Evolutionary conservation across 2,888 invertebrate species (phyloP), one percentile per base, ranked within the genome.

Genomic region (Chrysotoxum bicinctum): DNA sequence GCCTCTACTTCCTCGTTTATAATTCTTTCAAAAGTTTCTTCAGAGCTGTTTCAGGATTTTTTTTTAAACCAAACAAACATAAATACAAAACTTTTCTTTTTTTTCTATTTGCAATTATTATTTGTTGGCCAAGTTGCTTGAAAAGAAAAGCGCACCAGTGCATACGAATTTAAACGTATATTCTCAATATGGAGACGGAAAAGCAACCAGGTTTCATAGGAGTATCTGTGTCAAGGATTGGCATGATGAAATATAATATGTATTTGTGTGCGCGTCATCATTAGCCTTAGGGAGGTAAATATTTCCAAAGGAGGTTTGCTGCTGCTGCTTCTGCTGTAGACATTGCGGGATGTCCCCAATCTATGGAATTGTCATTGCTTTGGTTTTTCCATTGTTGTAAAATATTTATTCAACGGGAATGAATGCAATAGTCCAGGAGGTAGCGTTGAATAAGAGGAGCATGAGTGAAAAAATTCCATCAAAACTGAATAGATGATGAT

Each of bases 161-260:
- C 48, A 50, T 64, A 73, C 7, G 23, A 50, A 66, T 35, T 35
- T 21, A 35, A 66, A 30, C 30, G 64, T 43, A 62, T 43, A 62
- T 26, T 5, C 14, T 21, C 48, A 77, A 58, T 64, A 60, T 72
- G 35, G 50, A 56, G 35, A 70, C 64, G 54, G 77, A 72, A 73
- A 56, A 64, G 70, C 26, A 75, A 60, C 58, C 80, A 12, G 45
- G 70, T 72, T 75, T 74, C 64, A 75, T 75, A 75, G 58, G 74
- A 72, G 43, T 75, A 75, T 84, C 84, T 80, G 56, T 75, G 80
- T 84, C 84, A 80, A 84, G 75, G 80, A 84, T 84, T 75, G 84
- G 64, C 64, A 75, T 48, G 66, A 78, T 78, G 60, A 72, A 52
- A 58, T 72, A 66, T 77, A 48, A 43, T 32, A 3, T 10, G 2